phyloP scores from a whole-genome alignment of 1,140 invertebrate species.

The Notospermus geniculatus region DNA sequence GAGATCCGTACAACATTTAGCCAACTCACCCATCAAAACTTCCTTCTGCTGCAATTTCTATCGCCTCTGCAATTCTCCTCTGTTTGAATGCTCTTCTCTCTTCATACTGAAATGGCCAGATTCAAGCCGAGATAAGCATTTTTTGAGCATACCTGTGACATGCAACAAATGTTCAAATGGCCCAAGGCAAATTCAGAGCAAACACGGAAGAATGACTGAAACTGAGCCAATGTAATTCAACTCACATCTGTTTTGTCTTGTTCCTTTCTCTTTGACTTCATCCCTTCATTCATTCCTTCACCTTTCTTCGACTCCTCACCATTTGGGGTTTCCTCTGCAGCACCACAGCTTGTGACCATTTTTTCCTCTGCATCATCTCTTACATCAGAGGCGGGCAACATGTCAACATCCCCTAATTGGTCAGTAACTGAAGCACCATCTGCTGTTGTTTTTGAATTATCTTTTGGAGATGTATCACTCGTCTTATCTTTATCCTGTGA shows the following conservation, averaged over 20 bases:
- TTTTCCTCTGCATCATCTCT: neutral
- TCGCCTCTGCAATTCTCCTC: constrained; percentile 25
- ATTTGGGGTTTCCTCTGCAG: constrained; percentile 6
- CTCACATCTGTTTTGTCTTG: constrained; percentile 20
- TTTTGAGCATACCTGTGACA: too few relatives aligned
- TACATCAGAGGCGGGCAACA: too few relatives aligned
- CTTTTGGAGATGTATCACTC: too few relatives aligned
- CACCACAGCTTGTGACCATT: neutral
- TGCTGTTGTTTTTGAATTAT: too few relatives aligned
- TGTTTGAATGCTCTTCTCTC: constrained; percentile 22
- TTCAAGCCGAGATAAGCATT: too few relatives aligned
- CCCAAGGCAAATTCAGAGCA: too few relatives aligned
- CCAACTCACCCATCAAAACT: constrained; percentile 65
- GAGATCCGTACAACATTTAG: neutral
- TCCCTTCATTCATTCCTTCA: neutral
- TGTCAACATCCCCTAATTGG: too few relatives aligned
- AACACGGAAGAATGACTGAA: too few relatives aligned
- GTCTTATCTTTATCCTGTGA: too few relatives aligned
- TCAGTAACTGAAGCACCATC: too few relatives aligned
- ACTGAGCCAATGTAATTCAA: too few relatives aligned
- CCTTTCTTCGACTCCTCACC: neutral
- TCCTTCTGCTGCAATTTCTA: constrained; percentile 30
- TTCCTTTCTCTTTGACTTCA: constrained; percentile 2
- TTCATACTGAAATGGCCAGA: constrained; percentile 17
- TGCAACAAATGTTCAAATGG: too few relatives aligned